Conservation (phyloP, 1,140 invertebrate genomes). For the Procambarus clarkii region DNA sequence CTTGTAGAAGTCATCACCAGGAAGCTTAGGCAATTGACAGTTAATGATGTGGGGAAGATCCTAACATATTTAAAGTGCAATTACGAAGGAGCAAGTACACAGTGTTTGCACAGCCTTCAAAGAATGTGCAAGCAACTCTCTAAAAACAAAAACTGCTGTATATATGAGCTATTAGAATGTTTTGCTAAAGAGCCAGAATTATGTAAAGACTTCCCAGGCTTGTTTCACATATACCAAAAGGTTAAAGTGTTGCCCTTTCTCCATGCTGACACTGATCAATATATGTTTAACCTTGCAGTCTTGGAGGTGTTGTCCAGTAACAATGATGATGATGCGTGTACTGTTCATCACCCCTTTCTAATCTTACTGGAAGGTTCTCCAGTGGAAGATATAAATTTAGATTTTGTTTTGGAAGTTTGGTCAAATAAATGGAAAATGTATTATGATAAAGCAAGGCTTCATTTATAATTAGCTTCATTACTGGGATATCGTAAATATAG, state of each 20-base stretch:
- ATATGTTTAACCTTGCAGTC: conserved; percentile 2
- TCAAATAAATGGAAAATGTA: not conserved
- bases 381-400: not conserved
- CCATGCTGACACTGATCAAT: not conserved
- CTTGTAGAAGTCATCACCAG: not conserved
- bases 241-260: not conserved
- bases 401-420: not conserved
- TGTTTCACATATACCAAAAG: not conserved
- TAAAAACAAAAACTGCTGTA: not conserved
- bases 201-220: not conserved
- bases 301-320: not conserved
- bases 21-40: not conserved
- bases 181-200: not conserved
- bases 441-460: not conserved
- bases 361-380: not conserved
- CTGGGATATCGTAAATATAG: too few species aligned
- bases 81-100: not conserved
- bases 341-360: not conserved
- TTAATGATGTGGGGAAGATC: not conserved
- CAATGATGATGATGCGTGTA: not conserved
- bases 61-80: not conserved
- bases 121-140: not conserved
- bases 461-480: too few species aligned
- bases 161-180: not conserved
- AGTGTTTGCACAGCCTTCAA: not conserved